Evolutionary conservation across 2,113 vertebrate species (phyloP).

Genomic region (Panthera leo): DNA sequence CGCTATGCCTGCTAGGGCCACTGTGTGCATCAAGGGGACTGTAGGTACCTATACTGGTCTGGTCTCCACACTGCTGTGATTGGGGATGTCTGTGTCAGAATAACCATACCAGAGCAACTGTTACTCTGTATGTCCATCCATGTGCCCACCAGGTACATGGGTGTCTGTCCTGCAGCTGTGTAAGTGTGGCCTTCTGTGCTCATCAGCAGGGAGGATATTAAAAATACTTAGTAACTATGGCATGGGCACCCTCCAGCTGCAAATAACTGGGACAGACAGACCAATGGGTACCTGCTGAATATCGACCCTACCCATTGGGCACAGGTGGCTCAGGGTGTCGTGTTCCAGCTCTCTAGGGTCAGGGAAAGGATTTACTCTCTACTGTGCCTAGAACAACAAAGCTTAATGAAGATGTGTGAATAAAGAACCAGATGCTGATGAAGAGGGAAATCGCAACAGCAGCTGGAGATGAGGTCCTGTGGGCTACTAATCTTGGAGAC

Average conservation of each 20-base stretch:
- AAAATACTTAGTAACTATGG: neutral
- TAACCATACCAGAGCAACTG: neutral
- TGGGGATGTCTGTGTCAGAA: neutral
- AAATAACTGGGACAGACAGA: neutral
- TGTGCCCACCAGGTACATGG: no score
- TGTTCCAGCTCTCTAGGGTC: neutral
- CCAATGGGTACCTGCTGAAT: neutral
- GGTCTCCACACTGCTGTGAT: neutral
- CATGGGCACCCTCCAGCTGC: neutral
- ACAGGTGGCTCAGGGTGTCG: neutral
- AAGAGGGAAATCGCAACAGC: neutral
- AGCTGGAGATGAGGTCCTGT: neutral
- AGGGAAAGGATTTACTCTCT: neutral
- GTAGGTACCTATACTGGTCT: no score
- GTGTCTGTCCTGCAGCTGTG: neutral
- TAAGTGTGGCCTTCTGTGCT: neutral
- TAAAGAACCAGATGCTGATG: neutral
- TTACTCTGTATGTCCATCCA: neutral
- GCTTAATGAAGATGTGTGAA: neutral
- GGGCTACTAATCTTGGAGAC: neutral
- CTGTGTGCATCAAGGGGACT: neutral
- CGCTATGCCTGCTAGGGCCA: neutral
- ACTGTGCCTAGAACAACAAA: neutral
- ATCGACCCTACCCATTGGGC: neutral
- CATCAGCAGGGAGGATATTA: neutral